Base-by-base conservation (phyloP, 2,113 vertebrate species). In the Meles meles region DNA sequence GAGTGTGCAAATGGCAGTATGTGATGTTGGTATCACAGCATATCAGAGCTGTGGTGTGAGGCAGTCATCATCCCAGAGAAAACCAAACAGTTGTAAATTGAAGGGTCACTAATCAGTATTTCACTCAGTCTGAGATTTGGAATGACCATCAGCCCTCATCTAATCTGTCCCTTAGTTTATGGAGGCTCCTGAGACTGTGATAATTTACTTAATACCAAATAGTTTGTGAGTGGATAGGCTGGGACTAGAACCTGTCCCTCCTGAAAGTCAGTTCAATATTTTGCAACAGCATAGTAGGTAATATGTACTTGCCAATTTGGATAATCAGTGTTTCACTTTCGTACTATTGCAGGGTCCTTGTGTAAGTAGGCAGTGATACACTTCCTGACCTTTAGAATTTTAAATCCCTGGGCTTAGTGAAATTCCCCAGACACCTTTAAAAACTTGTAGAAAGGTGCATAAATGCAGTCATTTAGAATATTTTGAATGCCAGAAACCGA, bases 361-460 rank as follows among this genome's bases (percentile, higher is more conserved):
- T 96, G 93, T 93, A 96, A 97, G 72, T 81, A 92, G 17, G 90
- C 27, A 96, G 77, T 87, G 88, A 82, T 94, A 79, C 3, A 94
- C 95, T 96, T 93, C 39, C 74, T 93, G 97, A 97, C 93, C 93
- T 98, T 97, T 91, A 93, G 86, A 96, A 92, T 94, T 95, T 88
- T 90, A 93, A 95, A 86, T 97, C 47, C 61, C 57, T 49, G 21
- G 84, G 90, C 42, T 96, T 77, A 94, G 49, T 85, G 76, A 90
- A 95, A 96, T 97, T 44, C 80, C 93, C 83, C 34, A 92, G 95
- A 94, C 12, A 85, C 86, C 25, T 96, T 76, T 86, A 83, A 88
- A 88, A 88, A 93, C 2, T 12, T 42, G 13, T 39, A 57, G 67
- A 76, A 96, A 94, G 61, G 57, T 72, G 57, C 83, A 89, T 65